Conservation (phyloP, 2,113 vertebrate species). For the Trematocara zebra region DNA sequence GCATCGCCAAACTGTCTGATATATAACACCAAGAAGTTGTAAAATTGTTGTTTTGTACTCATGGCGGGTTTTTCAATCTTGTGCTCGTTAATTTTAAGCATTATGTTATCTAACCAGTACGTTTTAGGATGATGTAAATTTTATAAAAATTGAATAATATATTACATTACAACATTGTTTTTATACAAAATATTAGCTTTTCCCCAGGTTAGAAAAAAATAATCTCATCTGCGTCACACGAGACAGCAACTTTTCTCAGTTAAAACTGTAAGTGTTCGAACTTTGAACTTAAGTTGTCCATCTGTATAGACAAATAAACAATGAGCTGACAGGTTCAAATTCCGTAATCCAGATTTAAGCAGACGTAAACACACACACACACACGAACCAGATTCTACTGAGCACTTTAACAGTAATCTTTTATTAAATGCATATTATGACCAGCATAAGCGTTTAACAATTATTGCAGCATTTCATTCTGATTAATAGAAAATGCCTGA, state of each 20-base stretch:
- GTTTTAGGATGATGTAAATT: not conserved
- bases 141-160: not conserved
- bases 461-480: conserved; percentile 11
- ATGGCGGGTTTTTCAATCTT: not conserved
- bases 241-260: not conserved
- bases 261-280: not conserved
- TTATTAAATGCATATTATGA: conserved; percentile 67
- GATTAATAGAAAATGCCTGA: conserved; percentile 44
- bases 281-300: not conserved
- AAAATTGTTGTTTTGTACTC: not conserved
- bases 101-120: not conserved
- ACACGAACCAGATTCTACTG: not conserved
- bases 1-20: not conserved
- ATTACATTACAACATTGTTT: not conserved
- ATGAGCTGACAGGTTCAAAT: not conserved
- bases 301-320: not conserved
- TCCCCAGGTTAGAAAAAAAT: not conserved
- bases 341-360: not conserved
- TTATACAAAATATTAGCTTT: not conserved
- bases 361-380: not conserved
- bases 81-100: not conserved
- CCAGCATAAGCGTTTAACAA: conserved; percentile 67
- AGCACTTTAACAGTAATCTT: conserved; percentile 32
- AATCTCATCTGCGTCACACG: not conserved
- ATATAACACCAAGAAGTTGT: not conserved